Conservation (phyloP, 2,888 invertebrate genomes). For the Shargacucullia verbasci region DNA sequence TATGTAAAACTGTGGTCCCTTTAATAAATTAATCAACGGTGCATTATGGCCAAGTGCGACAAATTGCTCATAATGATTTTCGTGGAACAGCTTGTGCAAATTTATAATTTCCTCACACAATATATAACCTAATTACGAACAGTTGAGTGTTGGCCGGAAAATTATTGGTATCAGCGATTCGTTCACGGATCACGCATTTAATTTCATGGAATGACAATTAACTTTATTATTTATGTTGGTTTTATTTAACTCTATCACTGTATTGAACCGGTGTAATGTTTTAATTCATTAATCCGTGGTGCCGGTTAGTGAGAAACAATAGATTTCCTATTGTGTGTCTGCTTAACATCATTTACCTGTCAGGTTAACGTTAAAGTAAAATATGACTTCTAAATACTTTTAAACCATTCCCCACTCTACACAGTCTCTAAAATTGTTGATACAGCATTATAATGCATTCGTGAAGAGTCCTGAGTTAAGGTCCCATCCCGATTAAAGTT, state of each 20-base stretch:
- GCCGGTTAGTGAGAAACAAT: too few species aligned
- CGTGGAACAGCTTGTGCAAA: constrained; percentile 71
- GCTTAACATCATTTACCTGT: too few species aligned
- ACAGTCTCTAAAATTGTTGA: too few species aligned
- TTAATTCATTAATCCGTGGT: too few species aligned
- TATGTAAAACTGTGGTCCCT: constrained; percentile 73
- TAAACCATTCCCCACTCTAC: too few species aligned
- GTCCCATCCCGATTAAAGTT: too few species aligned
- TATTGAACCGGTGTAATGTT: background rate
- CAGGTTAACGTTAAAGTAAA: too few species aligned
- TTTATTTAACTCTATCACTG: constrained; percentile 8
- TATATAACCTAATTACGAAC: constrained; percentile 61
- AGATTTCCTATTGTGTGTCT: too few species aligned
- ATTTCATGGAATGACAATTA: constrained; percentile 29
- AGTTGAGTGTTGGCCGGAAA: constrained; percentile 49
- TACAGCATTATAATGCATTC: too few species aligned
- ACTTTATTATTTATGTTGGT: constrained; percentile 19
- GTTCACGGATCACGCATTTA: constrained; percentile 46
- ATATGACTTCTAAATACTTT: too few species aligned
- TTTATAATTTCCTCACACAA: constrained; percentile 70
- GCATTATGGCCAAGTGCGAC: constrained; percentile 75
- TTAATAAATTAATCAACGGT: constrained; percentile 81
- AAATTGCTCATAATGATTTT: constrained; percentile 80
- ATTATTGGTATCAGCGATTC: constrained; percentile 55
- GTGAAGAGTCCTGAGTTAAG: too few species aligned